These are phyloP conservation scores for Chelonia mydas DNA, from an alignment of 2,797 vertebrate species.

Conservation along the genomic window DNA sequence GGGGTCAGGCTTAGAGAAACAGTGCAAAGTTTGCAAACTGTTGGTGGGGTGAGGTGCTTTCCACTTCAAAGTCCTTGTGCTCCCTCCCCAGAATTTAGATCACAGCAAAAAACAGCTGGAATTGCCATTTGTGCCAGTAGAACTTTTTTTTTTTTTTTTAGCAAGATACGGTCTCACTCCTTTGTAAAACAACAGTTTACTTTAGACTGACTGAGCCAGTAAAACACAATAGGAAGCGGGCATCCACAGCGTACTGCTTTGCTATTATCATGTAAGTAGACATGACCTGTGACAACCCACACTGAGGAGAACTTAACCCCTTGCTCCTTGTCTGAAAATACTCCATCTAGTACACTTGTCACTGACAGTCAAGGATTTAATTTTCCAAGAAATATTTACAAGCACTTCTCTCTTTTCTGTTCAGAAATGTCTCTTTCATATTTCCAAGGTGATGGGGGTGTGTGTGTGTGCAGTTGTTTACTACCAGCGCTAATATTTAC, in stretches of 20 bases:
- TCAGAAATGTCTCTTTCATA: not conserved
- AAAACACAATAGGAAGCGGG: slow-evolving; percentile 85
- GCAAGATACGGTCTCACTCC: slow-evolving; percentile 86
- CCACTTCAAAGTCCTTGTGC: slow-evolving; percentile 84
- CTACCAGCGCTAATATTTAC: not conserved
- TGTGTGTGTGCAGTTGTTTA: not conserved
- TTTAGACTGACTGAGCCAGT: slow-evolving; percentile 86
- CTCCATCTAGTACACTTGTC: slow-evolving; percentile 45
- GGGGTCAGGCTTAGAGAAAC: slow-evolving; percentile 89
- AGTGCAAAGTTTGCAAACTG: slow-evolving; percentile 83
- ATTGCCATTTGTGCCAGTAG: slow-evolving; percentile 81
- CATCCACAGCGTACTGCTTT: slow-evolving; percentile 73
- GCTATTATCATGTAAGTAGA: slow-evolving; percentile 77
- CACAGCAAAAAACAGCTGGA: slow-evolving; percentile 86
- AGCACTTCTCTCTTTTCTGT: not conserved
- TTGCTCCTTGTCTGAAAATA: slow-evolving; percentile 81
- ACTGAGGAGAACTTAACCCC: slow-evolving; percentile 91
- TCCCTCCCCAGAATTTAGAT: slow-evolving; percentile 77
- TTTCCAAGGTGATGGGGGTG: accelerated
- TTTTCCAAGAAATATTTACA: slow-evolving; percentile 35
- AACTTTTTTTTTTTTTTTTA: slow-evolving; percentile 50
- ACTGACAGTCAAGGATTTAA: slow-evolving; percentile 57
- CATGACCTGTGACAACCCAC: slow-evolving; percentile 88
- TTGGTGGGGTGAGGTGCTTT: slow-evolving; percentile 77
- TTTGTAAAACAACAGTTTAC: slow-evolving; percentile 85